Evolutionary conservation across 2,888 invertebrate genomes (phyloP).

Genomic region (Caenorhabditis sp.): DNA sequence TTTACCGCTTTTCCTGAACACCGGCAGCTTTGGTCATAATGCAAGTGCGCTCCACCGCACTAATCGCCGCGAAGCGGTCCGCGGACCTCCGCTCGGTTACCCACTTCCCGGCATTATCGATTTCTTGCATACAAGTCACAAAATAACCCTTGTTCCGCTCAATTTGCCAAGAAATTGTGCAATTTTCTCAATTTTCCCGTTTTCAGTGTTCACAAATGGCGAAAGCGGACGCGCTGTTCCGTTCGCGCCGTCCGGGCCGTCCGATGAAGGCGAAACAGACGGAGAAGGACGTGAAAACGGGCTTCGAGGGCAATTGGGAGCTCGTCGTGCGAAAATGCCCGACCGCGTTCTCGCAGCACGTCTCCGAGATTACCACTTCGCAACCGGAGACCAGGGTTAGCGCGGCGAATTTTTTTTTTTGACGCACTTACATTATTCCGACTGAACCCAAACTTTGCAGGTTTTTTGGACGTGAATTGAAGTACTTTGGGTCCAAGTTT

Average conservation of each 20-base stretch:
- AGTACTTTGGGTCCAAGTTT: no score
- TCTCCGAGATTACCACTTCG: slow-evolving; percentile 41
- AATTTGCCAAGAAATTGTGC: not conserved
- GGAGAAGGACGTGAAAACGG: slow-evolving; percentile 34
- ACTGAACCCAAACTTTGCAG: no score
- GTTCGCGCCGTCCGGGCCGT: slow-evolving; percentile 40
- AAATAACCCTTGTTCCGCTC: no score
- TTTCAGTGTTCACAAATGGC: slow-evolving; percentile 15
- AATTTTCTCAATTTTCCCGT: not conserved
- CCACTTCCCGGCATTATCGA: no score
- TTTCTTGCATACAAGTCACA: no score
- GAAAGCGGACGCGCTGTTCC: slow-evolving; percentile 45
- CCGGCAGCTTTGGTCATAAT: not conserved
- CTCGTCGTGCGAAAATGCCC: slow-evolving; percentile 28
- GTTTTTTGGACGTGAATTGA: no score
- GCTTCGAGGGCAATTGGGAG: slow-evolving; percentile 48
- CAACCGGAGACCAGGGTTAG: slow-evolving; percentile 18
- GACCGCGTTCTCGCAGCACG: slow-evolving; percentile 40
- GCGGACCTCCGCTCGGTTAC: no score
- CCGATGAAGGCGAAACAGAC: slow-evolving; percentile 19
- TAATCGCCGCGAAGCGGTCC: no score
- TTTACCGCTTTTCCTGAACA: not conserved
- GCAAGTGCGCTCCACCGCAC: slow-evolving; percentile 18
- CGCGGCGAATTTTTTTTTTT: no score
- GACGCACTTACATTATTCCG: no score